Evolutionary conservation across 2,888 invertebrate species (phyloP).

Genomic region (Acronicta alni): DNA sequence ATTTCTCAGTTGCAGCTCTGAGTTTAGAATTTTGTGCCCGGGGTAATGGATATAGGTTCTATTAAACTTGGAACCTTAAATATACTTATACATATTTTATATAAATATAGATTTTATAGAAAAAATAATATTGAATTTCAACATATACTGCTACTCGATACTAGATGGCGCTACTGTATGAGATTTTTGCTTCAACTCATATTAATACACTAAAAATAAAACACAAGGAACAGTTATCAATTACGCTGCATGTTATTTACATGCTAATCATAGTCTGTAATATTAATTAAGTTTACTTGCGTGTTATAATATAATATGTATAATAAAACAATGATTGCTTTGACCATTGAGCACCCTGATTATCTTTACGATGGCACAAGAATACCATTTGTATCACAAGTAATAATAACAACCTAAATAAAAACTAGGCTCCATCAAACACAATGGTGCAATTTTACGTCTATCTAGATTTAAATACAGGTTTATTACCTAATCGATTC

Average conservation of each 20-base stretch:
- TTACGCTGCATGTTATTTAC: not conserved
- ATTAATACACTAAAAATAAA: not conserved
- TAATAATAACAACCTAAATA: slow-evolving; percentile 67
- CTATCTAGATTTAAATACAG: slow-evolving; percentile 73
- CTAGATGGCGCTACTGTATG: slow-evolving; percentile 56
- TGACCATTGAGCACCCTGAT: slow-evolving; percentile 31
- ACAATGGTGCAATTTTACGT: slow-evolving; percentile 74
- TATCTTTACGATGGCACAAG: slow-evolving; percentile 40
- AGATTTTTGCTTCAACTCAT: not conserved
- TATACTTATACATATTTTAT: too few species aligned
- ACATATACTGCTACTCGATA: slow-evolving; percentile 49
- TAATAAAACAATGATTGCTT: slow-evolving; percentile 18
- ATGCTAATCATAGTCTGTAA: slow-evolving; percentile 12
- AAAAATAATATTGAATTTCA: too few species aligned
- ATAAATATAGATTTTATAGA: too few species aligned
- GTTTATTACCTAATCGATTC: slow-evolving; percentile 73
- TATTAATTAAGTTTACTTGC: slow-evolving; percentile 26
- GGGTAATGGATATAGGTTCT: too few species aligned
- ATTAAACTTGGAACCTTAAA: too few species aligned
- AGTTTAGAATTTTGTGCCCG: too few species aligned
- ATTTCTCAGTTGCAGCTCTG: too few species aligned
- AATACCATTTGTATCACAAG: slow-evolving; percentile 54
- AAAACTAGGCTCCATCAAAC: slow-evolving; percentile 65
- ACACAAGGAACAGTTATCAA: not conserved
- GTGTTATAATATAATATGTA: not conserved